These are phyloP conservation scores for Machimus atricapillus DNA, from an alignment of 2,888 invertebrate genomes.

Conservation along the genomic window DNA sequence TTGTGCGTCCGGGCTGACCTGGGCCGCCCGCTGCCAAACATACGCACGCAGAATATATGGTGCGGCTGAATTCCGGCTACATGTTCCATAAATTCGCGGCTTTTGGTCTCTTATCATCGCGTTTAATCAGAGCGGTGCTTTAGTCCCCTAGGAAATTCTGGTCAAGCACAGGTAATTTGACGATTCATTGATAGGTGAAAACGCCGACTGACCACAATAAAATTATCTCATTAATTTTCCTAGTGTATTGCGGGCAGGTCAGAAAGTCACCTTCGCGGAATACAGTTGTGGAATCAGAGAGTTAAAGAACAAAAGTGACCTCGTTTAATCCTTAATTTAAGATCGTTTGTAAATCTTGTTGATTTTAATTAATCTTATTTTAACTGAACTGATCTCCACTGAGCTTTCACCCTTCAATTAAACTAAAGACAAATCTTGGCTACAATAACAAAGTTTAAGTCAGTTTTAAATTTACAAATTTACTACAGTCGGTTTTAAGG, in stretches of 20 bases:
- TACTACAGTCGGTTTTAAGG: too few relatives aligned
- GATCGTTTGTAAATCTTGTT: not conserved
- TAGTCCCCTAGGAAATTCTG: not conserved
- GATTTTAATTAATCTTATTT: not conserved
- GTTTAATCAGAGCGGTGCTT: slow-evolving; percentile 32
- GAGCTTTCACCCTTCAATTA: too few relatives aligned
- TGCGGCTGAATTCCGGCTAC: slow-evolving; percentile 44
- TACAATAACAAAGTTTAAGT: too few relatives aligned
- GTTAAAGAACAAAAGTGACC: not conserved
- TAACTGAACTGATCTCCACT: not conserved
- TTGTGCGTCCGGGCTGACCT: not conserved
- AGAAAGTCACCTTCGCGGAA: not conserved
- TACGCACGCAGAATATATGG: slow-evolving; percentile 37
- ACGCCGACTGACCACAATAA: not conserved
- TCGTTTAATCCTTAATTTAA: not conserved
- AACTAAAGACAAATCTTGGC: too few relatives aligned
- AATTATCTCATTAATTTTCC: not conserved
- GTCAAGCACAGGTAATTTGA: slow-evolving; percentile 5
- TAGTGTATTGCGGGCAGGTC: not conserved
- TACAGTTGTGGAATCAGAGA: not conserved
- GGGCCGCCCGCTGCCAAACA: not conserved
- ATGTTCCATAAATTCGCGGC: slow-evolving; percentile 44
- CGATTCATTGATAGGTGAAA: not conserved
- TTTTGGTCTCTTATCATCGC: slow-evolving; percentile 42
- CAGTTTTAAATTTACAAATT: too few relatives aligned